Conservation (phyloP, 2,797 vertebrate genomes). For the Enteromius fasciolatus region DNA sequence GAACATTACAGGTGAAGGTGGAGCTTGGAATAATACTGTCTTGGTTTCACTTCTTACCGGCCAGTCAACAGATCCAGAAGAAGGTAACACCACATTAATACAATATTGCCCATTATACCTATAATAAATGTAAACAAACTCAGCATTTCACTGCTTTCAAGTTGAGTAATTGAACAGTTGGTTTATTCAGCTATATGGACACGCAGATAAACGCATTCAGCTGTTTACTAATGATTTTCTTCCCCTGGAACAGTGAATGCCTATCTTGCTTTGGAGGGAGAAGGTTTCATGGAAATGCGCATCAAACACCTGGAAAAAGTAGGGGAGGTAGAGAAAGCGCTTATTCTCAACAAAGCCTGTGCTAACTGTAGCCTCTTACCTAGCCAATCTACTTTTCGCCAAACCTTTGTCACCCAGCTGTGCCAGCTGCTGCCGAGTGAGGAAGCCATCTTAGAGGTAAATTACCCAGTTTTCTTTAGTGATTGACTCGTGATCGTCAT, state of each 20-base stretch:
- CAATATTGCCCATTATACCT: background rate
- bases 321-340: slow-evolving; percentile 90
- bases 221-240: slow-evolving; percentile 28
- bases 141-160: background rate
- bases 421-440: slow-evolving; percentile 93
- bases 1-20: slow-evolving; percentile 91
- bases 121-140: background rate
- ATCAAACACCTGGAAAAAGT: slow-evolving; percentile 97
- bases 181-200: background rate
- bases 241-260: slow-evolving; percentile 75
- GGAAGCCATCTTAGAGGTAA: slow-evolving; percentile 95
- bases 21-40: slow-evolving; percentile 92
- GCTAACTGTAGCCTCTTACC: slow-evolving; percentile 87
- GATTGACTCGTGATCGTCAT: background rate
- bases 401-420: slow-evolving; percentile 90
- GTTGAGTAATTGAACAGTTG: background rate
- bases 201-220: background rate
- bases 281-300: slow-evolving; percentile 96
- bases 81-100: slow-evolving; percentile 71
- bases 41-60: slow-evolving; percentile 89
- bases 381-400: slow-evolving; percentile 89
- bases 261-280: slow-evolving; percentile 92
- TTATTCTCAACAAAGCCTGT: slow-evolving; percentile 90
- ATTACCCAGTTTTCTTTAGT: slow-evolving; percentile 15
- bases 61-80: slow-evolving; percentile 85